Conservation (phyloP, 2,797 vertebrate species). For the Pelodytes ibericus region DNA sequence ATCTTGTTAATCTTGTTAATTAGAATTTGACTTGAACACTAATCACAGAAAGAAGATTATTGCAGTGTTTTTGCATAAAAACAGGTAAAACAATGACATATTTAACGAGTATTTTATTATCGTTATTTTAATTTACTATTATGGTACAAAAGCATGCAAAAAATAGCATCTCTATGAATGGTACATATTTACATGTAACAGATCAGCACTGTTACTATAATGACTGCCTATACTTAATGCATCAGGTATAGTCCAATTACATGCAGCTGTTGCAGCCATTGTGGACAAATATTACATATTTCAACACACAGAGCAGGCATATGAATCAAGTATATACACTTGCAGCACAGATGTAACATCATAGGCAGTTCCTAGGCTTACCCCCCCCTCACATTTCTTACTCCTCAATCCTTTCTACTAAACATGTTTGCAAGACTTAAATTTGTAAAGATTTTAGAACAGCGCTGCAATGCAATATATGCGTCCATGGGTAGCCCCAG, state of each 20-base stretch:
- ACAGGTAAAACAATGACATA: too few species aligned
- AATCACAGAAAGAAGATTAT: too few species aligned
- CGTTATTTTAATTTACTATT: slow-evolving; percentile 65
- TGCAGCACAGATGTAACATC: slow-evolving; percentile 55
- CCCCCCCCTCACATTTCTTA: neutral
- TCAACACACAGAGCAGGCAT: slow-evolving; percentile 59
- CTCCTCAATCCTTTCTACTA: too few species aligned
- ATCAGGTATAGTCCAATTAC: slow-evolving; percentile 58
- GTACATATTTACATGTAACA: slow-evolving; percentile 89
- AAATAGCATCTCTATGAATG: slow-evolving; percentile 85
- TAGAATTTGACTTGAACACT: too few species aligned
- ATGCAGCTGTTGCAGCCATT: slow-evolving; percentile 61
- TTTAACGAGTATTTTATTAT: too few species aligned
- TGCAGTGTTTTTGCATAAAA: too few species aligned
- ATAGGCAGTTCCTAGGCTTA: neutral
- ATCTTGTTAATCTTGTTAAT: too few species aligned
- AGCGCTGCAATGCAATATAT: neutral
- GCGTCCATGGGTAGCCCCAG: neutral
- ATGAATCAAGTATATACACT: slow-evolving; percentile 44
- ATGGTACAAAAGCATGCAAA: slow-evolving; percentile 91
- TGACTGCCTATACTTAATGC: slow-evolving; percentile 73
- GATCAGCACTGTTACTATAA: slow-evolving; percentile 66
- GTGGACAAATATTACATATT: slow-evolving; percentile 56
- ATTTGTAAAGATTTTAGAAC: neutral
- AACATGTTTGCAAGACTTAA: too few species aligned